phyloP scores from a whole-genome alignment of 1,140 invertebrate genomes.

The Agrilus planipennis region DNA sequence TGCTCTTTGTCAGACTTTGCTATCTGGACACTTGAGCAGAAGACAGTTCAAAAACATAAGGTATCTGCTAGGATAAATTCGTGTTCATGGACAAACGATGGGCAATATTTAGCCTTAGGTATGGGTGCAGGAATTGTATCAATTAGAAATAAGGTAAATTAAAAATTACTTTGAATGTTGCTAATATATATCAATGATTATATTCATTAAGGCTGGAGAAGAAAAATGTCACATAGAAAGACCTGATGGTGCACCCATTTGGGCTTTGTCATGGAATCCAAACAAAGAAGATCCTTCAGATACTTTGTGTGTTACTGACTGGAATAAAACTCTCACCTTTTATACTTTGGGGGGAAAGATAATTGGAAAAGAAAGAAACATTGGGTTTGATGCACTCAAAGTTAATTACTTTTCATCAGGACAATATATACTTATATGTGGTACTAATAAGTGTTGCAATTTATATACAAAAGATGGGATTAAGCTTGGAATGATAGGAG shows the following conservation, averaged over 20 bases:
- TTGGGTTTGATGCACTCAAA: conserved; percentile 69
- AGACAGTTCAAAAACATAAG: conserved; percentile 89
- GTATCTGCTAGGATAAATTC: conserved; percentile 75
- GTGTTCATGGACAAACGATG: conserved; percentile 93
- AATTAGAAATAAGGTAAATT: conserved; percentile 46
- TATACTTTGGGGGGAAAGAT: conserved; percentile 79
- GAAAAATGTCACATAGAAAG: conserved; percentile 82
- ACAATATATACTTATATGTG: conserved; percentile 75
- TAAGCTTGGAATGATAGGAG: conserved; percentile 57
- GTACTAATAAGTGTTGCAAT: conserved; percentile 64
- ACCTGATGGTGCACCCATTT: conserved; percentile 54
- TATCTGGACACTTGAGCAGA: conserved; percentile 93
- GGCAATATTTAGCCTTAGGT: conserved; percentile 87
- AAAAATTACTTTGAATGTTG: conserved; percentile 4
- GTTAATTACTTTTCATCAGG: conserved; percentile 67
- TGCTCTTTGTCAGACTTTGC: conserved; percentile 92
- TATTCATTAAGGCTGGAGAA: conserved; percentile 84
- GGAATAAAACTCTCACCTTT: conserved; percentile 86
- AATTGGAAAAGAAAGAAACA: conserved; percentile 64
- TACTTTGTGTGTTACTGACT: conserved; percentile 83
- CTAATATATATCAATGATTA: no score
- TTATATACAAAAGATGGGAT: conserved; percentile 81
- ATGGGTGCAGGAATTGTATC: conserved; percentile 78
- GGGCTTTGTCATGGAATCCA: conserved; percentile 78
- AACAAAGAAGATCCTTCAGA: conserved; percentile 52